These are phyloP conservation scores for Notodonta ziczac DNA, from an alignment of 2,888 invertebrate genomes.

Conservation along the genomic window DNA sequence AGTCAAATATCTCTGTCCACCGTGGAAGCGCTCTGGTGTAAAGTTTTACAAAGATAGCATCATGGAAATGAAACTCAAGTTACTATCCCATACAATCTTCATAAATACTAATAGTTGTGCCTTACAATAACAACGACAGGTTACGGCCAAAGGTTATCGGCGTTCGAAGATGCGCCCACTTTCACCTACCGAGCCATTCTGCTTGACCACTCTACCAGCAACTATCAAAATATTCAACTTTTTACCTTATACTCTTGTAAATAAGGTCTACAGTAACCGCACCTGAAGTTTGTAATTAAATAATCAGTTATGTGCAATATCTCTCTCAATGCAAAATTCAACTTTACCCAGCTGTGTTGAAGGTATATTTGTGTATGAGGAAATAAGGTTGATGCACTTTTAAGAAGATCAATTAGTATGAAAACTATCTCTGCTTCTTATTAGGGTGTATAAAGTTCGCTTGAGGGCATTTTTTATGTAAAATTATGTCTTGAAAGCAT, in stretches of 20 bases:
- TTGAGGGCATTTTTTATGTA: constrained; percentile 32
- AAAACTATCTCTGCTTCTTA: constrained; percentile 36
- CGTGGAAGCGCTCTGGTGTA: no score
- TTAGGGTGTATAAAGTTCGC: constrained; percentile 27
- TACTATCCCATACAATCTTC: constrained; percentile 36
- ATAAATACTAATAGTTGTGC: constrained; percentile 66
- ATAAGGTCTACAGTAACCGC: constrained; percentile 10
- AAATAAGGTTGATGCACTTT: constrained; percentile 39
- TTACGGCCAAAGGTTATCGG: constrained; percentile 74
- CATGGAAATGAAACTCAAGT: constrained; percentile 2
- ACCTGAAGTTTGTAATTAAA: constrained; percentile 36
- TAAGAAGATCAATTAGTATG: constrained; percentile 37
- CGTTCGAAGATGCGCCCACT: constrained; percentile 75
- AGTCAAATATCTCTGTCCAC: no score
- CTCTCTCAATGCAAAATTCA: constrained; percentile 30
- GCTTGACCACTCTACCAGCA: constrained; percentile 19
- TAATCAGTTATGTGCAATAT: constrained; percentile 45
- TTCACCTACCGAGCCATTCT: constrained; percentile 65
- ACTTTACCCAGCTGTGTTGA: constrained; percentile 27
- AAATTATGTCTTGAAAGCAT: constrained; percentile 20
- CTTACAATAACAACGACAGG: constrained; percentile 73
- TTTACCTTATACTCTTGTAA: not conserved
- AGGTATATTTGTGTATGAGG: constrained; percentile 21
- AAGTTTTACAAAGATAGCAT: not conserved
- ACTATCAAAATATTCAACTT: constrained; percentile 12